These are phyloP conservation scores for Brotula barbata DNA, from an alignment of 2,797 vertebrate genomes.

Conservation along the genomic window DNA sequence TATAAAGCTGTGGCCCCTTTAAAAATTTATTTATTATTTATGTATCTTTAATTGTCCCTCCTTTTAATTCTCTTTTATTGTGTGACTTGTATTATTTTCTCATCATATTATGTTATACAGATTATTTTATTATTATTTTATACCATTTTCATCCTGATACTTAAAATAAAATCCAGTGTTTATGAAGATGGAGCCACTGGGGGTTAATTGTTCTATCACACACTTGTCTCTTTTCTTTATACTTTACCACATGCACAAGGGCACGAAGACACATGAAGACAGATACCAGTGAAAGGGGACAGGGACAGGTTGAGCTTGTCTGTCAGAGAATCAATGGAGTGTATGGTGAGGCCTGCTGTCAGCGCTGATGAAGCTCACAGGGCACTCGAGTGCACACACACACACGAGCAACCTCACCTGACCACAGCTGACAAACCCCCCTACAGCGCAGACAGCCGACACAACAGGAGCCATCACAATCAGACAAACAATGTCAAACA, in stretches of 20 bases:
- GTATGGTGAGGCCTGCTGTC: constrained; percentile 61
- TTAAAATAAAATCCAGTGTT: too few species aligned
- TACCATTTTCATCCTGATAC: too few species aligned
- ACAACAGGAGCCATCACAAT: constrained; percentile 52
- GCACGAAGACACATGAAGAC: not conserved
- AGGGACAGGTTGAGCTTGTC: constrained; percentile 55
- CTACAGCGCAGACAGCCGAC: constrained; percentile 47
- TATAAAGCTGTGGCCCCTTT: too few species aligned
- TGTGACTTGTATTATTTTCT: too few species aligned
- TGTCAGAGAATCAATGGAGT: constrained; percentile 72
- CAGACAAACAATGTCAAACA: constrained; percentile 33
- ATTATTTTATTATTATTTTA: too few species aligned
- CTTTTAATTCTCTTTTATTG: too few species aligned
- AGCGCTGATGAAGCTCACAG: constrained; percentile 68
- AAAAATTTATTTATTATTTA: too few species aligned
- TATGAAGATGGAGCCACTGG: constrained; percentile 11
- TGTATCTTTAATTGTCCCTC: too few species aligned
- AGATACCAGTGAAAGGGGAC: constrained; percentile 8
- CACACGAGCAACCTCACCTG: constrained; percentile 52
- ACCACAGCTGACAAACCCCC: constrained; percentile 54
- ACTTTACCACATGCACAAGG: constrained; percentile 1
- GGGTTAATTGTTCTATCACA: constrained; percentile 27
- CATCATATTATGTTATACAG: too few species aligned
- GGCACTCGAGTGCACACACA: constrained; percentile 36
- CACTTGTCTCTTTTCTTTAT: constrained; percentile 6